Percentiles rank a stretch among this genome's conserved stretches.
These are phyloP conservation scores for Pempheris klunzingeri DNA, from an alignment of 2,797 vertebrate genomes.

Conservation along the genomic window DNA sequence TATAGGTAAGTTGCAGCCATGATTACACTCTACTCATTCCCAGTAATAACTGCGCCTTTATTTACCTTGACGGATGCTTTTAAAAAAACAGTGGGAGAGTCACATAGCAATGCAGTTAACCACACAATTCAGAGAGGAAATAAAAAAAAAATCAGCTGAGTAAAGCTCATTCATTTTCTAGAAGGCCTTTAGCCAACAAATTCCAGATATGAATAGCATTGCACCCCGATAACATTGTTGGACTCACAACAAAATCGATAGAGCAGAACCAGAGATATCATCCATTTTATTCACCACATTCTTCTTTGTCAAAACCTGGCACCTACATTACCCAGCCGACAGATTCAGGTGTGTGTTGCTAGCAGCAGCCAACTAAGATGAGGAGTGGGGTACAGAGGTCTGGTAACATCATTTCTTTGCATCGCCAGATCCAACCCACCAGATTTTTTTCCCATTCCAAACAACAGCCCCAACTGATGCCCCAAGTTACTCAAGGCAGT, in stretches of 20 bases:
- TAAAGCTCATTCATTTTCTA: neutral
- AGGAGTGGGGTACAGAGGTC: neutral
- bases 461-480: too few species aligned
- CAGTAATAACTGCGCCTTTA: slow-evolving; percentile 33
- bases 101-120: neutral
- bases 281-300: neutral
- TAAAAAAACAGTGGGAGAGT: neutral
- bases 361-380: neutral
- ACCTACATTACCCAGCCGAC: neutral
- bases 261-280: neutral
- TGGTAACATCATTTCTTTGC: neutral
- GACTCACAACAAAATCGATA: neutral
- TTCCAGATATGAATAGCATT: neutral
- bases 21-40: slow-evolving; percentile 28
- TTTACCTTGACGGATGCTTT: slow-evolving; percentile 17
- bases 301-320: neutral
- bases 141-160: neutral
- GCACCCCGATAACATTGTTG: neutral
- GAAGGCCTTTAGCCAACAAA: neutral
- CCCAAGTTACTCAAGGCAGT: too few species aligned
- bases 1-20: neutral
- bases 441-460: too few species aligned
- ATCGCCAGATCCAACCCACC: too few species aligned
- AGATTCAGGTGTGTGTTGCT: slow-evolving; percentile 10
- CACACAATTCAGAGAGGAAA: neutral